Base-by-base conservation (phyloP, 1,140 invertebrate genomes). In the Eciton burchellii region DNA sequence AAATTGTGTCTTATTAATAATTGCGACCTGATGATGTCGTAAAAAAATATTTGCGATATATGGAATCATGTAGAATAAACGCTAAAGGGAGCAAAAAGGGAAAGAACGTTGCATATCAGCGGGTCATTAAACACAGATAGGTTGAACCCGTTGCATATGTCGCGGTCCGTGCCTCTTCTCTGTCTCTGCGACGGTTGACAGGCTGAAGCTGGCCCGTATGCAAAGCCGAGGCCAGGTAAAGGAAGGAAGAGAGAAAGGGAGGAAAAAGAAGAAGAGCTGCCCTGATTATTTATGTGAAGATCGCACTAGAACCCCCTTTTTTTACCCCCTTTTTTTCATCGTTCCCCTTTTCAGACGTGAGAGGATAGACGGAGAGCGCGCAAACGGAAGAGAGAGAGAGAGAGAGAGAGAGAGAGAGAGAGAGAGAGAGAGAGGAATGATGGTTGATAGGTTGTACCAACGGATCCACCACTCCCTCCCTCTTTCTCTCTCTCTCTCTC, bases 71-170 rank as follows among this genome's bases (percentile, higher is more conserved):
- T 29, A 74, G 60, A 85, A 14, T 29, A 43, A 70, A 66, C 68
- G 54, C 56, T 9, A 59, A 71, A 74, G 57, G 12, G 63, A 83
- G 70, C 74, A 16, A 66, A 72, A 60, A 74, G 71, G 66, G 59
- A 86, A 91, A 90, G 74, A 81, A 29, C 49, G 52, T 41, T 35
- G 66, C 35, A 35, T 84, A 88, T 90, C 77, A 79, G 82, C 83
- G 84, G 86, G 82, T 90, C 89, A 91, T 90, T 91, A 91, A 91
- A 89, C 86, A 85, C 81, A 82, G 83, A 77, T 90, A 88, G 87
- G 86, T 84, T 84, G 89, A 89, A 82, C 88, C 88, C 89, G 89
- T 83, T 89, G 84, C 92, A 92, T 92, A 92, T 92, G 92, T 91
- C 86, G 84, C 59, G 81, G 63, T 35, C 82, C 35, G 72, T 81